Conservation (phyloP, 2,113 vertebrate species). For the Eleginops maclovinus region DNA sequence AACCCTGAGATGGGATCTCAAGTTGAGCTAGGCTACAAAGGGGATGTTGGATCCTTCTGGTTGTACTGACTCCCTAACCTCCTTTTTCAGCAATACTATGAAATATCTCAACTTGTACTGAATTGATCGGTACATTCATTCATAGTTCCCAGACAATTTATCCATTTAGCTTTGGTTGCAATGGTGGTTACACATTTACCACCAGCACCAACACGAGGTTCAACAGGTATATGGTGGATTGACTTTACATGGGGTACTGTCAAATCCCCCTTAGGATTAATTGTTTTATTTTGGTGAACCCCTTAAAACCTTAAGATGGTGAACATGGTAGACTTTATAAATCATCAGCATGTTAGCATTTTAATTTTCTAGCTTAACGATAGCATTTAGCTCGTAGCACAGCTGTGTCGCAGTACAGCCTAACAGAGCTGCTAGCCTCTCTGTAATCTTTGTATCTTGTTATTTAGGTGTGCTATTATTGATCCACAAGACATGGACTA, state of each 20-base stretch:
- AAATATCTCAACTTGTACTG: too few relatives aligned
- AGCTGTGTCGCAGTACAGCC: background rate
- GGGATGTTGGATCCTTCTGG: background rate
- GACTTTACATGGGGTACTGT: too few relatives aligned
- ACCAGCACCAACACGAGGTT: too few relatives aligned
- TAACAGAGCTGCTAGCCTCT: background rate
- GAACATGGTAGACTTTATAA: background rate
- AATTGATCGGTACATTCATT: too few relatives aligned
- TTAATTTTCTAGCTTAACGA: too few relatives aligned
- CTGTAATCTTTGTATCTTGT: background rate
- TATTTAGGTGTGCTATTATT: constrained; percentile 20
- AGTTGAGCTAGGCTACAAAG: background rate
- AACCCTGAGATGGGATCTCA: background rate
- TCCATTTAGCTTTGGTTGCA: too few relatives aligned
- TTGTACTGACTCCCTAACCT: background rate
- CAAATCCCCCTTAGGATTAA: too few relatives aligned
- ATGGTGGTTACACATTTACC: too few relatives aligned
- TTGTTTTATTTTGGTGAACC: too few relatives aligned
- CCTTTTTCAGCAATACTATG: background rate
- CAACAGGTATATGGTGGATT: too few relatives aligned
- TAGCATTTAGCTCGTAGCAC: background rate
- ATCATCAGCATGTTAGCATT: background rate
- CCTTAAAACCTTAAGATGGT: too few relatives aligned
- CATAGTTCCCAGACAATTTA: too few relatives aligned
- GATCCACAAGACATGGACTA: background rate